Conservation (phyloP, 2,888 invertebrate species). For the Acanthoscelides obtectus region DNA sequence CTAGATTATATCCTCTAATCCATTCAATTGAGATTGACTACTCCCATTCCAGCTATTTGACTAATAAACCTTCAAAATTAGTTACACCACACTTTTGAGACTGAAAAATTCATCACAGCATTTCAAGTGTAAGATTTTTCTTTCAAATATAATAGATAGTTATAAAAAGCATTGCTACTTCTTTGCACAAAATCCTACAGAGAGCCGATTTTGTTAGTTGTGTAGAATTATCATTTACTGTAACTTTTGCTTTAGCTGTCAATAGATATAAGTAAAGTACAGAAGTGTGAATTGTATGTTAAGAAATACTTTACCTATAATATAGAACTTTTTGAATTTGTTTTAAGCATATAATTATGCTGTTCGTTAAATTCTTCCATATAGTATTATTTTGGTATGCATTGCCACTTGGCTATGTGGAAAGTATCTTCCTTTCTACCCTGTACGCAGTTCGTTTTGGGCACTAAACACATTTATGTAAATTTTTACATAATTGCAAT, state of each 20-base stretch:
- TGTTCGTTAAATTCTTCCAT: background rate
- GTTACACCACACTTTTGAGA: no score
- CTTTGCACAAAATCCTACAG: background rate
- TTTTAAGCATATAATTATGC: background rate
- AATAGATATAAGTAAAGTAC: background rate
- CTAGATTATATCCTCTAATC: no score
- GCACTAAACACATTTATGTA: no score
- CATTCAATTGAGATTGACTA: no score
- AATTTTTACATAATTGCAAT: no score
- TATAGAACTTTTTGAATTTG: background rate
- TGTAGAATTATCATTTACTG: background rate
- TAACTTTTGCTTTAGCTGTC: background rate
- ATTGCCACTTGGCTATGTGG: background rate
- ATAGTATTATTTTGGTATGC: background rate
- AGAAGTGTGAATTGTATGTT: background rate
- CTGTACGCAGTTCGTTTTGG: no score
- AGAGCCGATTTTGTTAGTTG: background rate
- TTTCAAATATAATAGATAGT: background rate
- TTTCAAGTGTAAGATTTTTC: background rate
- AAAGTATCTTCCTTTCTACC: no score
- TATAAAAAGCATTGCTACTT: background rate
- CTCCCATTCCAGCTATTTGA: no score
- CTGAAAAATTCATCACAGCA: background rate
- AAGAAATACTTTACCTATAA: background rate
- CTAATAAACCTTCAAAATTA: no score